Conservation (phyloP, 1,140 invertebrate genomes). For the Drosophila prosaltans region DNA sequence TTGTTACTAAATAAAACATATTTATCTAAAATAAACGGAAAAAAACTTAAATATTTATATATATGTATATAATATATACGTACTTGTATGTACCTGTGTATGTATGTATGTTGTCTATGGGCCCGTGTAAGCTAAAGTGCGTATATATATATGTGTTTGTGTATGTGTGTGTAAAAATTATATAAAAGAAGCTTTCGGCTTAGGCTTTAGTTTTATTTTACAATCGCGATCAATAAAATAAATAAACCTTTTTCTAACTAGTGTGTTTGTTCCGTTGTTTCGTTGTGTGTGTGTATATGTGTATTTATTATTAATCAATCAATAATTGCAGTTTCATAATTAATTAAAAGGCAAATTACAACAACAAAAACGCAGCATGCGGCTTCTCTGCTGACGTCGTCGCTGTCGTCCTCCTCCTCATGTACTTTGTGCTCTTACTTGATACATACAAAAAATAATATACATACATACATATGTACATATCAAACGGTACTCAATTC, state of each 20-base stretch:
- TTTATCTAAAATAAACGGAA: neutral
- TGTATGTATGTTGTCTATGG: conserved; percentile 48
- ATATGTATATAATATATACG: conserved; percentile 30
- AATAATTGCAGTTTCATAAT: conserved; percentile 23
- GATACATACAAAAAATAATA: conserved; percentile 42
- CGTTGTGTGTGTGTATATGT: neutral
- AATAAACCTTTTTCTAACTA: conserved; percentile 3
- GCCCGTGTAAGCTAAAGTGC: conserved; percentile 48
- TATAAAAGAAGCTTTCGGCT: conserved; percentile 70
- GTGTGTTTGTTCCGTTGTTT: neutral
- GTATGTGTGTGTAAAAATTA: conserved; percentile 67
- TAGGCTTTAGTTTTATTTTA: conserved; percentile 42
- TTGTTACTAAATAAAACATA: neutral
- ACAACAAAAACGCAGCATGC: conserved; percentile 47
- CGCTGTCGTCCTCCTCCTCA: conserved; percentile 12
- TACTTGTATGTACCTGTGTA: conserved; percentile 40
- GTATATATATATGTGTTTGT: conserved; percentile 19
- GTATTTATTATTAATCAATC: conserved; percentile 23
- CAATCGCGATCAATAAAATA: conserved; percentile 36
- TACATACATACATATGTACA: neutral
- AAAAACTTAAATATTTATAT: conserved; percentile 32
- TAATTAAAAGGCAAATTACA: conserved; percentile 20
- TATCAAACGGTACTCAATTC: conserved; percentile 45
- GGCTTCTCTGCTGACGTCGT: conserved; percentile 29
- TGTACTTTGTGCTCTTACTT: conserved; percentile 55